Conservation (phyloP, 2,113 vertebrate genomes). For the Pipa parva region DNA sequence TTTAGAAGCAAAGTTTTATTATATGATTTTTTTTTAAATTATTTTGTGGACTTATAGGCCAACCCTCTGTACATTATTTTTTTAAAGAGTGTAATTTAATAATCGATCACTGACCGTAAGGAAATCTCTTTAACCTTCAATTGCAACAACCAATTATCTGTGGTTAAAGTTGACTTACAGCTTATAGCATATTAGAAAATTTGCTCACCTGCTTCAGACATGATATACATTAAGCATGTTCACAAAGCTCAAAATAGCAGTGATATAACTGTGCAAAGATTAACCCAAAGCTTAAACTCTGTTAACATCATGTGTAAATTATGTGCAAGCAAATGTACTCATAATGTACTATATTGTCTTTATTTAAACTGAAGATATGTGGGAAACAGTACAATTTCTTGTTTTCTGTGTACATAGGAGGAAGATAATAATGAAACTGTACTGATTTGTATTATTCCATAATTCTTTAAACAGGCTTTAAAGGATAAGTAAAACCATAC, state of each 20-base stretch:
- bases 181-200: not conserved
- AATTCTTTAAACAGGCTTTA: too few species aligned
- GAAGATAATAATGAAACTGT: too few species aligned
- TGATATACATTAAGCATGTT: conserved; percentile 9
- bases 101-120: conserved; percentile 12
- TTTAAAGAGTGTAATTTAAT: conserved; percentile 31
- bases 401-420: too few species aligned
- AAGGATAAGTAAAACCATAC: too few species aligned
- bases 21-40: conserved; percentile 14
- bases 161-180: not conserved
- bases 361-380: not conserved
- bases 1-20: not conserved
- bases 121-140: conserved; percentile 34
- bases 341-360: not conserved
- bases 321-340: not conserved
- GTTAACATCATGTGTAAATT: not conserved
- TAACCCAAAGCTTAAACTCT: not conserved
- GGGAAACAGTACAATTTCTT: too few species aligned
- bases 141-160: conserved; percentile 5
- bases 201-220: conserved; percentile 7
- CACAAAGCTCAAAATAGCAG: conserved; percentile 1
- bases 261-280: not conserved
- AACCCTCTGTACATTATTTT: conserved; percentile 39
- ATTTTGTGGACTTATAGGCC: conserved; percentile 18
- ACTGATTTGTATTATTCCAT: too few species aligned